Conservation (phyloP, 2,797 vertebrate genomes). For the Phyllotis vaccarum region DNA sequence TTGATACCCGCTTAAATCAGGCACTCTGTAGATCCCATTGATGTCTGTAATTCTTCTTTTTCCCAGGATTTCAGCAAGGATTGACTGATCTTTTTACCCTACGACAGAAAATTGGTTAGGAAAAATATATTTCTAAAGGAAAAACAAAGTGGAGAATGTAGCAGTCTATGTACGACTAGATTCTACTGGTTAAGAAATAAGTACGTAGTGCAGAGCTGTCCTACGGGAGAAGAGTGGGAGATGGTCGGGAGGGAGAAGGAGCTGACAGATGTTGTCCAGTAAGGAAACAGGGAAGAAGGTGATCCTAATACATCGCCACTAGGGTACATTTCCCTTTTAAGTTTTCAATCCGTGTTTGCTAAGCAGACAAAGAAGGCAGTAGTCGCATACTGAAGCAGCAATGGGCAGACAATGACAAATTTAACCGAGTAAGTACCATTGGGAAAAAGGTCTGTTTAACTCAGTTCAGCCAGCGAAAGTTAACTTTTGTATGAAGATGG, state of each 20-base stretch:
- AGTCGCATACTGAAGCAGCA: neutral
- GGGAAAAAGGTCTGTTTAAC: neutral
- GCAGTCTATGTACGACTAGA: neutral
- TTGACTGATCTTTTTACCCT: neutral
- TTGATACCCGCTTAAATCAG: neutral
- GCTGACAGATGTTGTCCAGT: neutral
- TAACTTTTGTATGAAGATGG: neutral
- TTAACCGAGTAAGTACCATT: neutral
- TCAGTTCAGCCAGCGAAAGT: neutral
- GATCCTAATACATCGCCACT: neutral
- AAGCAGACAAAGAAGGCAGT: slow-evolving; percentile 7
- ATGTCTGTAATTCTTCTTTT: neutral
- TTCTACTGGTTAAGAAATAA: neutral
- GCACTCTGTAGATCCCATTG: neutral
- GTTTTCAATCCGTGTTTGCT: neutral
- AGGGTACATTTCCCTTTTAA: neutral
- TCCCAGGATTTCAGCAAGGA: slow-evolving; percentile 18
- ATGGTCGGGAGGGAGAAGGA: neutral
- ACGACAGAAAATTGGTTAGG: neutral
- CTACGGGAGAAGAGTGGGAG: neutral
- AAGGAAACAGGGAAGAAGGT: neutral
- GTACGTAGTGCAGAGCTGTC: neutral
- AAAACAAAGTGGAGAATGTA: neutral
- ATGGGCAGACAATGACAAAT: neutral
- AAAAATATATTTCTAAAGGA: neutral